Evolutionary conservation across 2,888 invertebrate genomes (phyloP).

Genomic region (Aspidiotus rigidus): DNA sequence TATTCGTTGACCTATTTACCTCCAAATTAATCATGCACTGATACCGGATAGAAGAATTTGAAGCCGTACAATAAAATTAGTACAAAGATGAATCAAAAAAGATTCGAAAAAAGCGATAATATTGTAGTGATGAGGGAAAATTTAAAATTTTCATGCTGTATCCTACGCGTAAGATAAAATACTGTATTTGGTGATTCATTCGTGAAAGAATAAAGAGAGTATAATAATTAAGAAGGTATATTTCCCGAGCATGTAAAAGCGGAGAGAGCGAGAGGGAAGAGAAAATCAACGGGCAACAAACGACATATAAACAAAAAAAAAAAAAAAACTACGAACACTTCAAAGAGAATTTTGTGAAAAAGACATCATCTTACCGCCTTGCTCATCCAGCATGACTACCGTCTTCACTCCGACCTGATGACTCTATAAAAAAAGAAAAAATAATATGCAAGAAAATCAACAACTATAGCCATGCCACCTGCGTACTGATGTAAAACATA

Average conservation of each 20-base stretch:
- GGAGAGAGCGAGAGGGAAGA: background rate
- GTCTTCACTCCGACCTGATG: conserved; percentile 99
- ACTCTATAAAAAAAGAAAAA: conserved; percentile 59
- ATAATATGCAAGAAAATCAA: conserved; percentile 39
- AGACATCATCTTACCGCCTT: conserved; percentile 82
- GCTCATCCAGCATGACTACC: conserved; percentile 99
- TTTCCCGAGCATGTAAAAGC: background rate
- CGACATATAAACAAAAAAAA: background rate
- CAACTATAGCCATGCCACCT: conserved; percentile 23
- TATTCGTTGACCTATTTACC: conserved; percentile 8
- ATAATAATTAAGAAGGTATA: background rate
- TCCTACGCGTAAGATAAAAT: no score
- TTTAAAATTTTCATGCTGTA: no score
- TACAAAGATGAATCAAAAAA: no score
- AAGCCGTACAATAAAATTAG: no score
- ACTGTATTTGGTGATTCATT: no score
- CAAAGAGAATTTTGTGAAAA: conserved; percentile 13
- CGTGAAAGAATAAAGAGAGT: no score
- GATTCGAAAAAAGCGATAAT: no score
- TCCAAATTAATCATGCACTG: conserved; percentile 12
- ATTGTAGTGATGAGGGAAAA: no score
- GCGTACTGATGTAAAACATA: background rate
- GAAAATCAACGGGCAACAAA: background rate
- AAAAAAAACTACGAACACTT: conserved; percentile 4
- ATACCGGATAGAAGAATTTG: background rate